These are phyloP conservation scores for Odocoileus virginianus DNA, from an alignment of 2,113 vertebrate species.

Conservation along the genomic window DNA sequence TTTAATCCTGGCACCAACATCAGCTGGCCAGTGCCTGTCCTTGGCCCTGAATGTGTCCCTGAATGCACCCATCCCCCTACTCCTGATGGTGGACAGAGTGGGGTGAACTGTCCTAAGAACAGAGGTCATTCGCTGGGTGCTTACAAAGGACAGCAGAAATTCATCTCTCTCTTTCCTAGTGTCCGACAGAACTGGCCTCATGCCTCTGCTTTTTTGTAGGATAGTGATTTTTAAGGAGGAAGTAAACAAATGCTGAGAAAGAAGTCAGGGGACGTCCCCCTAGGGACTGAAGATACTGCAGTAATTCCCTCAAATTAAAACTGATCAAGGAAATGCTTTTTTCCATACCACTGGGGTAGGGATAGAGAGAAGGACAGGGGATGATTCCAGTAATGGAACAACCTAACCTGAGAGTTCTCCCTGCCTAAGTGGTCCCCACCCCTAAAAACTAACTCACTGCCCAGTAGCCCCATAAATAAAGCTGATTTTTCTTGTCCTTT, in stretches of 20 bases:
- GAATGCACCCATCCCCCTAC: rapidly evolving
- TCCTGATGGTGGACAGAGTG: not conserved
- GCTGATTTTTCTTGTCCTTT: not conserved
- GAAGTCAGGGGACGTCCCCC: not conserved
- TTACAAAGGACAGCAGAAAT: not conserved
- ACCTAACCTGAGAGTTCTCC: not conserved
- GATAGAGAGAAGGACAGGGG: not conserved
- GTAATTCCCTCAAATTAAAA: slow-evolving; percentile 9
- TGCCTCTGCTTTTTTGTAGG: not conserved
- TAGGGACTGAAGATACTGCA: not conserved
- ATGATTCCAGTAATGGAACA: not conserved
- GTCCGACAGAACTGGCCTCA: not conserved
- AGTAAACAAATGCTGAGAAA: slow-evolving; percentile 8
- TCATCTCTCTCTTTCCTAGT: not conserved
- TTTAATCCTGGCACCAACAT: not conserved
- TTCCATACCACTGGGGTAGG: not conserved
- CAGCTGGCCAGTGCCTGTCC: not conserved
- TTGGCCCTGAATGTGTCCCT: not conserved
- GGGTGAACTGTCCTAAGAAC: not conserved
- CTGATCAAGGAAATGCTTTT: not conserved
- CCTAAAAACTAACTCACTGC: not conserved
- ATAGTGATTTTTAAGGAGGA: slow-evolving; percentile 35
- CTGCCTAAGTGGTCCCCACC: not conserved
- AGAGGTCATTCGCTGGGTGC: not conserved
- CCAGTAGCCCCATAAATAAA: slow-evolving; percentile 35